Percentiles rank a stretch among this genome's conserved stretches.
phyloP scores from a whole-genome alignment of 2,797 vertebrate species.

The Sebastes diaconus region DNA sequence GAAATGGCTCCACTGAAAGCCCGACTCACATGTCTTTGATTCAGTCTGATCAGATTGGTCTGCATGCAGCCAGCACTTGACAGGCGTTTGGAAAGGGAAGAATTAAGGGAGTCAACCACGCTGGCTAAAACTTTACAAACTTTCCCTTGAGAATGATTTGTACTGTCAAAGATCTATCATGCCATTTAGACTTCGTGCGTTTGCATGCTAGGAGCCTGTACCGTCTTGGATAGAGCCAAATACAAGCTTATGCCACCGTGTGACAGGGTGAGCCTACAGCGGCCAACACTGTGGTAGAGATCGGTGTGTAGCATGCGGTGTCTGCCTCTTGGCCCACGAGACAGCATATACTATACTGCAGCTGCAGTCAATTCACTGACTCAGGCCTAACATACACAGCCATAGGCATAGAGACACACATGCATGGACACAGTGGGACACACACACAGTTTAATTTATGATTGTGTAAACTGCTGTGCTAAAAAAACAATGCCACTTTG shows the following conservation, averaged over 20 bases:
- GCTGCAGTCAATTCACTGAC: constrained; percentile 13
- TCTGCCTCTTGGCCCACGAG: neutral
- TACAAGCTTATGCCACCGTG: constrained; percentile 4
- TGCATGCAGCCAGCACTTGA: constrained; percentile 32
- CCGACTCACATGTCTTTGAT: constrained; percentile 45
- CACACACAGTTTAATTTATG: constrained; percentile 8
- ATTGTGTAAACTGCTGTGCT: constrained; percentile 3
- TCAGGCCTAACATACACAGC: constrained; percentile 18
- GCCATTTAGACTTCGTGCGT: neutral
- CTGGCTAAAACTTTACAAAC: constrained; percentile 28
- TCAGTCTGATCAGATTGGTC: constrained; percentile 35
- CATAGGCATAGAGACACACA: neutral
- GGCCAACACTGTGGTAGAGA: neutral
- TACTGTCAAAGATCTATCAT: constrained; percentile 35
- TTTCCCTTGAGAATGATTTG: constrained; percentile 30
- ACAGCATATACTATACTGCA: neutral
- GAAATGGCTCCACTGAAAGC: constrained; percentile 24
- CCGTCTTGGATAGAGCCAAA: neutral
- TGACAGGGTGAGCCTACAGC: constrained; percentile 5
- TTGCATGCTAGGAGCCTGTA: constrained; percentile 25
- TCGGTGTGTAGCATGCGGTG: neutral
- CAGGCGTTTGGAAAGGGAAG: constrained; percentile 40
- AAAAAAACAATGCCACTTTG: constrained; percentile 8
- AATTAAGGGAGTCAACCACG: constrained; percentile 25
- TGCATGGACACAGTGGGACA: neutral